These are phyloP conservation scores for Colius striatus DNA, from an alignment of 2,113 vertebrate species.

Conservation along the genomic window DNA sequence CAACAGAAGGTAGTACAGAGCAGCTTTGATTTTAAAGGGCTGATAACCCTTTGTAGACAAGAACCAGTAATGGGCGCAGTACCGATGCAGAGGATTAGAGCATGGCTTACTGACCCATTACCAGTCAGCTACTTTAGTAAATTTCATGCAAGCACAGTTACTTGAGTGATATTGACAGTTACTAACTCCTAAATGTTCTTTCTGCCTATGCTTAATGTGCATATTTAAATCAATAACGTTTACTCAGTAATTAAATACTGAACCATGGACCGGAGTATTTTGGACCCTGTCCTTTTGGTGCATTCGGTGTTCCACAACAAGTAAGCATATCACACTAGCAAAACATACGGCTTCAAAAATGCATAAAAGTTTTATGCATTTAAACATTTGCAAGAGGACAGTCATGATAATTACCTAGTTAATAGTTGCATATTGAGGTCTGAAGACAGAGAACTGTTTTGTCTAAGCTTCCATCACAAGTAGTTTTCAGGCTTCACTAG, in stretches of 20 bases:
- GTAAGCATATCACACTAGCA: not conserved
- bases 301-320: no score
- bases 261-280: not conserved
- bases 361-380: not conserved
- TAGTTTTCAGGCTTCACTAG: not conserved
- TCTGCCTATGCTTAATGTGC: not conserved
- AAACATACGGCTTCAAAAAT: not conserved
- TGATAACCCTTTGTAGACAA: not conserved
- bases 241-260: not conserved
- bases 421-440: not conserved
- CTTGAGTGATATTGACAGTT: not conserved
- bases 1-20: not conserved
- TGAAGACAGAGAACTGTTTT: not conserved
- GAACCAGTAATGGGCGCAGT: not conserved
- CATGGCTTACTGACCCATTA: not conserved
- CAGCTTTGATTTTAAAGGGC: not conserved
- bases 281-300: not conserved
- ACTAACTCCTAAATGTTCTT: not conserved
- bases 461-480: not conserved
- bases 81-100: not conserved
- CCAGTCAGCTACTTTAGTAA: not conserved
- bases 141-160: not conserved
- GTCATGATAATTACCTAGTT: not conserved
- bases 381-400: not conserved
- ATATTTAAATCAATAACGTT: not conserved